Conservation (phyloP, 2,888 invertebrate genomes). For the Lepeophtheirus nordmannii region DNA sequence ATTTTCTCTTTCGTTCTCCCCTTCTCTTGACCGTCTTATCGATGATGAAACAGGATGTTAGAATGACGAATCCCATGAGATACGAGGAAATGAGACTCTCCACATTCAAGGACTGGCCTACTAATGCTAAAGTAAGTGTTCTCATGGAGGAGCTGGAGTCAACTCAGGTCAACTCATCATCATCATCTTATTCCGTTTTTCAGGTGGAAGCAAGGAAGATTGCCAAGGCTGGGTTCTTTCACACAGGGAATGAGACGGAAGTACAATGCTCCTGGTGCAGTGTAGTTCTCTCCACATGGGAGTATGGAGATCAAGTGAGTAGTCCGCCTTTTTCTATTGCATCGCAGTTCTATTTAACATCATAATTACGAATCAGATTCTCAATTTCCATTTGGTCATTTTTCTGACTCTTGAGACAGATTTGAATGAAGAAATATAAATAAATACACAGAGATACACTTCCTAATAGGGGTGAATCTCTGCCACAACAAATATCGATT, state of each 20-base stretch:
- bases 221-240: slow-evolving; percentile 62
- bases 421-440: too few species aligned
- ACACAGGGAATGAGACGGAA: slow-evolving; percentile 49
- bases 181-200: not conserved
- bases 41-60: not conserved
- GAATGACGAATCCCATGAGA: slow-evolving; percentile 24
- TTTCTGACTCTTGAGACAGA: too few species aligned
- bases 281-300: slow-evolving; percentile 54
- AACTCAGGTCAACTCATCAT: too few species aligned
- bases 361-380: too few species aligned
- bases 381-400: too few species aligned
- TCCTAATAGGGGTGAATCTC: too few species aligned
- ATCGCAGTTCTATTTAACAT: slow-evolving; percentile 28
- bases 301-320: slow-evolving; percentile 58
- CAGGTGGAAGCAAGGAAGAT: slow-evolving; percentile 33
- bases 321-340: slow-evolving; percentile 15
- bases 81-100: slow-evolving; percentile 50
- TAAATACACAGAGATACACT: too few species aligned
- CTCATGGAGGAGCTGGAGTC: too few species aligned
- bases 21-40: not conserved
- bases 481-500: too few species aligned
- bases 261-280: slow-evolving; percentile 66
- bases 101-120: slow-evolving; percentile 57
- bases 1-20: not conserved
- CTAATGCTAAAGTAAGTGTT: slow-evolving; percentile 46